phyloP scores from a whole-genome alignment of 1,140 invertebrate genomes.

The Pogonus chalceus region DNA sequence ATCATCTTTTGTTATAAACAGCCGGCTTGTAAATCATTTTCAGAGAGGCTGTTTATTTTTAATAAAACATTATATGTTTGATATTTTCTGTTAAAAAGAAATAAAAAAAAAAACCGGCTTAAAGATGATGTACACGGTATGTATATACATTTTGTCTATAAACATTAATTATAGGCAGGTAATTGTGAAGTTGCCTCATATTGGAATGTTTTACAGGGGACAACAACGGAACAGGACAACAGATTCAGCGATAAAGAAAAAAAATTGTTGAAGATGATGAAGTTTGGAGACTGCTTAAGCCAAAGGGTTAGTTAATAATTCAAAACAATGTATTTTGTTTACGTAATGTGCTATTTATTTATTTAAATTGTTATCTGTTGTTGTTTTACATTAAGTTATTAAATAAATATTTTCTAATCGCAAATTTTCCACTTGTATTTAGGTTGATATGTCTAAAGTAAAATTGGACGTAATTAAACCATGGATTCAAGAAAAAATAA shows the following conservation, averaged over 20 bases:
- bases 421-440: conserved; percentile 26
- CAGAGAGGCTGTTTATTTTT: not conserved
- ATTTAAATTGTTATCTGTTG: conserved; percentile 12
- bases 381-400: too few relatives aligned
- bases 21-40: not conserved
- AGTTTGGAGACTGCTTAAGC: conserved; percentile 85
- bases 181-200: not conserved
- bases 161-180: conserved; percentile 3
- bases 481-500: conserved; percentile 96
- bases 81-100: conserved; percentile 2
- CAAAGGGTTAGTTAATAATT: conserved; percentile 57
- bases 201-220: conserved; percentile 81
- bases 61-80: not conserved
- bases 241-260: conserved; percentile 99
- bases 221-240: conserved; percentile 95
- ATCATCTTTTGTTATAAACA: not conserved
- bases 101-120: not conserved
- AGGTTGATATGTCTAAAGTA: conserved; percentile 98
- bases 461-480: conserved; percentile 97
- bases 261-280: conserved; percentile 97
- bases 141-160: conserved; percentile 9
- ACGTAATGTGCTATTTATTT: not conserved
- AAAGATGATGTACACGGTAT: conserved; percentile 46
- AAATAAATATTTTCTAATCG: conserved; percentile 3
- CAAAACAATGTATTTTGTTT: not conserved